phyloP scores from a whole-genome alignment of 2,888 invertebrate species.

The Chalcis sispes region DNA sequence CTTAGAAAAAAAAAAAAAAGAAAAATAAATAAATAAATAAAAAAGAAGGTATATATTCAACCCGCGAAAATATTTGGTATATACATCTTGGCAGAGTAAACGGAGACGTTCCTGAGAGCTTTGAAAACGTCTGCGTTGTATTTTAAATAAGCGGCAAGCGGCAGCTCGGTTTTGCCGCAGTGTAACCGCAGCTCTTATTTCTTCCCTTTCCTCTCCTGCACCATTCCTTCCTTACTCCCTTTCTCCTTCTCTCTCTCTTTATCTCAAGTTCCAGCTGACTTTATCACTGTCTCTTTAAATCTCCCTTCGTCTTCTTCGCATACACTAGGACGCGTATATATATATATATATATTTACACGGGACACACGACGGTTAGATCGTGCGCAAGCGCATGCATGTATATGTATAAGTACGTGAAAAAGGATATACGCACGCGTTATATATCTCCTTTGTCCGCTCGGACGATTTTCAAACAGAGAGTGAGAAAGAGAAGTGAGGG shows the following conservation, averaged over 20 bases:
- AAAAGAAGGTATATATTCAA: neutral
- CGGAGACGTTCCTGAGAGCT: neutral
- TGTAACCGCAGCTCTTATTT: constrained; percentile 54
- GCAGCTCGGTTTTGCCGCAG: constrained; percentile 42
- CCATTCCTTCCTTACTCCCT: neutral
- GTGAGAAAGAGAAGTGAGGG: no score
- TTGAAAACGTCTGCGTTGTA: constrained; percentile 21
- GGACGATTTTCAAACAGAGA: constrained; percentile 35
- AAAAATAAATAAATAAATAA: neutral
- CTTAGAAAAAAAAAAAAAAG: constrained; percentile 1
- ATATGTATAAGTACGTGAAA: neutral
- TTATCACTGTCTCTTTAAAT: constrained; percentile 56
- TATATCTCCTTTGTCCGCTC: constrained; percentile 26
- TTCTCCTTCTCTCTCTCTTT: constrained; percentile 5
- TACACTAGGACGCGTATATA: constrained; percentile 4
- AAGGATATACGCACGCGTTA: neutral
- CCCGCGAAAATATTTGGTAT: neutral
- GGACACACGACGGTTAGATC: neutral
- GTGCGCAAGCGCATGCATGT: neutral
- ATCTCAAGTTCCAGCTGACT: constrained; percentile 30
- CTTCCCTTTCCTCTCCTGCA: constrained; percentile 14
- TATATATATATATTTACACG: neutral
- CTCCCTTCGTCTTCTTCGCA: constrained; percentile 26
- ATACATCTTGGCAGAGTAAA: no score
- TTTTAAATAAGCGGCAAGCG: constrained; percentile 44